A percentile compares a stretch with the other conserved stretches of the same genome.
Evolutionary conservation across 2,888 invertebrate genomes (phyloP).

Genomic region (Lottia scabra): DNA sequence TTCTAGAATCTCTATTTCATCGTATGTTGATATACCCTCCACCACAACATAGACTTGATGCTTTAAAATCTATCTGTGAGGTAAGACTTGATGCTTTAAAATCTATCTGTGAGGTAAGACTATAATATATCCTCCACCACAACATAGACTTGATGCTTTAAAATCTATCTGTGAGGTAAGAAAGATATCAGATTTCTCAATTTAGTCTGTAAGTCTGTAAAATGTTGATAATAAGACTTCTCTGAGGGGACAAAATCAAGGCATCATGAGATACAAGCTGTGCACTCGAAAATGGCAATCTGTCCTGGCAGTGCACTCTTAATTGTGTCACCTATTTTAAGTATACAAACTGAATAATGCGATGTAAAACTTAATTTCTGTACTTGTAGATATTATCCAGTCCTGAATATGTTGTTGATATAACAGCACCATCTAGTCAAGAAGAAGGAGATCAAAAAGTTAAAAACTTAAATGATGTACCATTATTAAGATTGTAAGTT

Average conservation of each 20-base stretch:
- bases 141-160: constrained; percentile 74
- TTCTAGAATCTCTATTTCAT: constrained; percentile 92
- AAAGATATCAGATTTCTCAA: too few species aligned
- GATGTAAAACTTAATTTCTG: neutral
- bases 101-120: constrained; percentile 81
- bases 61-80: constrained; percentile 85
- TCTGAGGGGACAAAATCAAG: too few species aligned
- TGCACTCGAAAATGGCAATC: too few species aligned
- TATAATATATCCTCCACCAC: too few species aligned
- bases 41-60: constrained; percentile 85
- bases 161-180: constrained; percentile 82
- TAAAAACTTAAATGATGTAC: constrained; percentile 21
- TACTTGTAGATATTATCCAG: constrained; percentile 76
- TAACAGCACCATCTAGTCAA: constrained; percentile 73
- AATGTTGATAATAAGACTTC: too few species aligned
- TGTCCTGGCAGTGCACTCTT: too few species aligned
- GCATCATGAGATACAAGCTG: too few species aligned
- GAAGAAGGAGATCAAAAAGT: constrained; percentile 5
- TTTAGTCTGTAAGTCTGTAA: too few species aligned
- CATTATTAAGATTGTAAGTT: constrained; percentile 23
- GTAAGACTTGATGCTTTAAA: constrained; percentile 77
- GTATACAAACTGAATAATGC: neutral
- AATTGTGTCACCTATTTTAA: too few species aligned
- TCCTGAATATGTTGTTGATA: constrained; percentile 83
- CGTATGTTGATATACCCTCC: constrained; percentile 91